A percentile compares a stretch with the other conserved stretches of the same genome.
Evolutionary conservation across 1,140 invertebrate species (phyloP).

Genomic region (Dendroctonus ponderosae): DNA sequence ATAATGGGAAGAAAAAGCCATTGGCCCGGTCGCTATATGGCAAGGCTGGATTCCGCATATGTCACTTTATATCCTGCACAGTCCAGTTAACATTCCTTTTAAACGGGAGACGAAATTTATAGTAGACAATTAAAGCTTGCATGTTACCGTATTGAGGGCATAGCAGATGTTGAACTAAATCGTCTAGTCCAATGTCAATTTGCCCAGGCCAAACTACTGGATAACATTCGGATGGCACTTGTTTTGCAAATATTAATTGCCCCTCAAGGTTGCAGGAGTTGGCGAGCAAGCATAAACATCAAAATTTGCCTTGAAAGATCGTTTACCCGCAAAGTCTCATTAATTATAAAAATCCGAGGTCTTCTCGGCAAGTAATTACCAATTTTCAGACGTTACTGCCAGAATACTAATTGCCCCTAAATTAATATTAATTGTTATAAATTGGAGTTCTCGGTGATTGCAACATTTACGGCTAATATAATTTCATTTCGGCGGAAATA

Average conservation of each 20-base stretch:
- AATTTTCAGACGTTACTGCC: constrained; percentile 9
- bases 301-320: background rate
- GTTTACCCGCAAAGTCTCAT: background rate
- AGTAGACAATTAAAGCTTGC: constrained; percentile 35
- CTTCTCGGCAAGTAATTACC: constrained; percentile 3
- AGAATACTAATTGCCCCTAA: constrained; percentile 7
- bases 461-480: constrained; percentile 1
- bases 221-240: no score
- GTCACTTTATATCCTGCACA: constrained; percentile 33
- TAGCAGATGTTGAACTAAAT: constrained; percentile 10
- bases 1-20: constrained; percentile 4
- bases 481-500: background rate
- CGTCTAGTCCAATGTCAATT: no score
- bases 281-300: no score
- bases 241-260: no score
- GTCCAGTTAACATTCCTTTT: constrained; percentile 32
- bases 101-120: constrained; percentile 33
- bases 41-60: constrained; percentile 12
- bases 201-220: no score
- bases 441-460: constrained; percentile 1
- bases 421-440: constrained; percentile 12
- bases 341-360: background rate
- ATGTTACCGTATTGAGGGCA: background rate
- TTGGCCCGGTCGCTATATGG: background rate
- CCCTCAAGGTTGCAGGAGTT: no score